phyloP scores from a whole-genome alignment of 2,797 vertebrate genomes.

The Vespertilio murinus region DNA sequence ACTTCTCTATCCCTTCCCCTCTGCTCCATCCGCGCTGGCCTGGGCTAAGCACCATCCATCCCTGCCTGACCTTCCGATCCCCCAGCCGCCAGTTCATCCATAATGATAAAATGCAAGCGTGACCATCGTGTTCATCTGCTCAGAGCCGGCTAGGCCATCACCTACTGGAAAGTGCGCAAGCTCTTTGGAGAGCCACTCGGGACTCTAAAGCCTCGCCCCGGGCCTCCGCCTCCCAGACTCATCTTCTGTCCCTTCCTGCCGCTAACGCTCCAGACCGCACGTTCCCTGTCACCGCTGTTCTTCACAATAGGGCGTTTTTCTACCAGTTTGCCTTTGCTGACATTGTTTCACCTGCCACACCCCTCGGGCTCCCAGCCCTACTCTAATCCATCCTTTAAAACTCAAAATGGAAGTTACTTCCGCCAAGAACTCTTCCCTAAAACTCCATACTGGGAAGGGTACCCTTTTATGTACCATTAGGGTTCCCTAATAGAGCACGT shows the following conservation, averaged over 20 bases:
- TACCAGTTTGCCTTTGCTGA: neutral
- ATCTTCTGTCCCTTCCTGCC: neutral
- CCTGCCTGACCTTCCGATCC: neutral
- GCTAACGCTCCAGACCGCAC: neutral
- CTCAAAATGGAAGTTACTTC: neutral
- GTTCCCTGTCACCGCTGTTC: no score
- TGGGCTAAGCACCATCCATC: neutral
- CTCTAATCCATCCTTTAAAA: neutral
- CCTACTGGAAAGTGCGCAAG: neutral
- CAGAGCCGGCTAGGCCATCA: neutral
- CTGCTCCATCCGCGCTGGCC: neutral
- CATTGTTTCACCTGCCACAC: neutral
- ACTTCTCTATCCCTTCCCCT: neutral
- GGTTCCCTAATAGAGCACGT: neutral
- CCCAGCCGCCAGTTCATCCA: neutral
- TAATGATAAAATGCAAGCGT: neutral
- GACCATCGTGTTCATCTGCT: neutral
- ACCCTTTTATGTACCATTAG: neutral
- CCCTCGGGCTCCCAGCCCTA: neutral
- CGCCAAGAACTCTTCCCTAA: neutral
- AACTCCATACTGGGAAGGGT: neutral
- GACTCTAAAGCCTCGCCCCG: neutral
- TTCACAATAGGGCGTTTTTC: neutral
- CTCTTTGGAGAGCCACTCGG: neutral
- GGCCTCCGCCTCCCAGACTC: neutral